phyloP scores from a whole-genome alignment of 2,888 invertebrate species.

The Schrankia costaestrigalis region DNA sequence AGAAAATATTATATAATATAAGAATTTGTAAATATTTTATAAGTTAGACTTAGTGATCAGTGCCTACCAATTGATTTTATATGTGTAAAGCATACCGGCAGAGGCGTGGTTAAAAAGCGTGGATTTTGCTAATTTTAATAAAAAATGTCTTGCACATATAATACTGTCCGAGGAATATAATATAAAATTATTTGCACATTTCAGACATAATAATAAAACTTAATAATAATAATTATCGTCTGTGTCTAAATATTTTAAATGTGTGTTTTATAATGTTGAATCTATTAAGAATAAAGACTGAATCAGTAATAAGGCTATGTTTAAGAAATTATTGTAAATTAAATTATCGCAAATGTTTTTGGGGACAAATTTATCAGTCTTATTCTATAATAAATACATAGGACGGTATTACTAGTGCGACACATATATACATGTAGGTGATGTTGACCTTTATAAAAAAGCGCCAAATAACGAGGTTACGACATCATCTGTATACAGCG shows the following conservation, averaged over 20 bases:
- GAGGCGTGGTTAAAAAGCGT: constrained; percentile 16
- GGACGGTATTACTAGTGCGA: no score
- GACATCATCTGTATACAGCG: no score
- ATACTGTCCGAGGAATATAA: constrained; percentile 7
- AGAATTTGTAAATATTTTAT: constrained; percentile 47
- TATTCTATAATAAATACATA: no score
- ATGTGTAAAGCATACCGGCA: constrained; percentile 9
- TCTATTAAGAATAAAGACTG: constrained; percentile 23
- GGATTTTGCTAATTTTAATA: constrained; percentile 12
- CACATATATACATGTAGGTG: no score
- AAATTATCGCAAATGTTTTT: constrained; percentile 4
- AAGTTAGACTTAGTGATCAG: constrained; percentile 45
- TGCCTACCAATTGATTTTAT: constrained; percentile 41
- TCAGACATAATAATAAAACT: not conserved
- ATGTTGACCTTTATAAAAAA: no score
- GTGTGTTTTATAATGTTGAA: constrained; percentile 7
- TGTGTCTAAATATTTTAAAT: not conserved
- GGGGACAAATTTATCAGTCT: no score
- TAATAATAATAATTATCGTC: not conserved
- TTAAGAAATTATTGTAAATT: constrained; percentile 20
- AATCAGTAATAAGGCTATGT: constrained; percentile 28
- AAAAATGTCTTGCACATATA: constrained; percentile 10
- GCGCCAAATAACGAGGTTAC: no score
- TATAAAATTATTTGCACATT: constrained; percentile 4
- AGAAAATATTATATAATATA: constrained; percentile 25